These are phyloP conservation scores for Campoplex capitator DNA, from an alignment of 2,888 invertebrate species.

Conservation along the genomic window DNA sequence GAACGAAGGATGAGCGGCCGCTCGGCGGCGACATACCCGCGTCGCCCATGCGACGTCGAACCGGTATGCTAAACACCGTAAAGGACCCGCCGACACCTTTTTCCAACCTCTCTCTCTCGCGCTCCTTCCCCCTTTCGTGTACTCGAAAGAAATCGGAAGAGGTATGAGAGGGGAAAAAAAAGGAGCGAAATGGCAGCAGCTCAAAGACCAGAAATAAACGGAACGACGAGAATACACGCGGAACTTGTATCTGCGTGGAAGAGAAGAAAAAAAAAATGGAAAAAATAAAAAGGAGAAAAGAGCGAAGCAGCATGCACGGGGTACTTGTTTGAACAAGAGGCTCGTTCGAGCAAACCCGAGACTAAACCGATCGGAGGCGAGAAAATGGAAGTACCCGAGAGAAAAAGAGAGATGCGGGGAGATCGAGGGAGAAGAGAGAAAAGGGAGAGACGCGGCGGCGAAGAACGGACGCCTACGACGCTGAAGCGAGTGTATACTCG, in stretches of 20 bases:
- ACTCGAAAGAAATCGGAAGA: constrained; percentile 11
- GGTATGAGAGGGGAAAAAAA: not conserved
- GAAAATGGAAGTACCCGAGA: constrained; percentile 55
- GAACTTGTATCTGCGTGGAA: constrained; percentile 42
- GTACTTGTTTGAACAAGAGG: constrained; percentile 62
- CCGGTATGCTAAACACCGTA: constrained; percentile 66
- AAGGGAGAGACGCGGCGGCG: not conserved
- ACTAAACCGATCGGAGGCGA: constrained; percentile 56
- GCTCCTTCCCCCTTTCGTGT: not conserved
- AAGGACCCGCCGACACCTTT: constrained; percentile 65
- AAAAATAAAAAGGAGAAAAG: constrained; percentile 19
- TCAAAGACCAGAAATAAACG: constrained; percentile 36
- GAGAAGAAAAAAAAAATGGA: not conserved
- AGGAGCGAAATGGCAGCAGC: constrained; percentile 30
- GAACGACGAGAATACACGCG: constrained; percentile 51
- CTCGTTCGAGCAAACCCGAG: constrained; percentile 57
- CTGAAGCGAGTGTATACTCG: constrained; percentile 40
- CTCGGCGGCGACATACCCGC: constrained; percentile 23
- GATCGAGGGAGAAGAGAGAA: constrained; percentile 34
- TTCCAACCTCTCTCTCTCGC: constrained; percentile 18
- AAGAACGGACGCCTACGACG: constrained; percentile 60
- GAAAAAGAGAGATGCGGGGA: constrained; percentile 33
- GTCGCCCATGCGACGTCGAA: constrained; percentile 53
- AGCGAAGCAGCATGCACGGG: constrained; percentile 28
- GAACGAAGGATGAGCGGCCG: constrained; percentile 8